Base-by-base conservation (phyloP, 2,113 vertebrate genomes). In the Stigmatopora argus region DNA sequence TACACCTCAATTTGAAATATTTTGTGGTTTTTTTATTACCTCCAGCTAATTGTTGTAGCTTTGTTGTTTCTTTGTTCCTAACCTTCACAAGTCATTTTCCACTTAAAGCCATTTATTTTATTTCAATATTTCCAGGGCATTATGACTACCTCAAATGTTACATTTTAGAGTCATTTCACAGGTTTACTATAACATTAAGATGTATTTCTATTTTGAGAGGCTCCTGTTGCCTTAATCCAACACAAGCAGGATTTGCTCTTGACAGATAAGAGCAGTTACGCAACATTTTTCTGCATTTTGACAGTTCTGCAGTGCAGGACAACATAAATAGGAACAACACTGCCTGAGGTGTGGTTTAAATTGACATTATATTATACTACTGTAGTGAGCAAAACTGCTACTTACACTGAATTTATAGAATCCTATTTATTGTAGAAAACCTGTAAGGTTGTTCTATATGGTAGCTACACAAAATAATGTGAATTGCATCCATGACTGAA, bases 201-300 rank as follows among this genome's bases (percentile, higher is more conserved):
- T 60, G 26, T 44, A 41, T 60, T 60, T 60, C n/a, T 60, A 60
- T 60, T 60, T 60, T 55, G 53, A 55, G 53, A 55, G 23, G 6
- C 53, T 55, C 53, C 53, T 55, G 53, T 55, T 15, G 23, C 23
- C 53, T 31, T 55, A 55, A 55, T 55, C 53, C 53, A 55, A 55
- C 21, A 55, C 53, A 55, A 13, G 53, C 53, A 15, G 53, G 53
- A 55, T 55, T 55, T 55, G 53, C 53, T 59, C 57, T 59, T 59
- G 57, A 59, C 57, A 38, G 57, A 59, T 41, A 59, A 59, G 53
- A 55, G 53, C 53, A 31, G 53, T 55, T 55, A 55, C 13, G 53
- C 53, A 55, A 55, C 13, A 6, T 14, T 55, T 31, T 26, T 14
- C 1, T 55, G 53, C 23, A 26, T 55, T 55, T 55, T 26, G 53